A percentile compares a stretch with the other conserved stretches of the same genome.
These are phyloP conservation scores for Tyria jacobaeae DNA, from an alignment of 2,888 invertebrate species.

Conservation along the genomic window DNA sequence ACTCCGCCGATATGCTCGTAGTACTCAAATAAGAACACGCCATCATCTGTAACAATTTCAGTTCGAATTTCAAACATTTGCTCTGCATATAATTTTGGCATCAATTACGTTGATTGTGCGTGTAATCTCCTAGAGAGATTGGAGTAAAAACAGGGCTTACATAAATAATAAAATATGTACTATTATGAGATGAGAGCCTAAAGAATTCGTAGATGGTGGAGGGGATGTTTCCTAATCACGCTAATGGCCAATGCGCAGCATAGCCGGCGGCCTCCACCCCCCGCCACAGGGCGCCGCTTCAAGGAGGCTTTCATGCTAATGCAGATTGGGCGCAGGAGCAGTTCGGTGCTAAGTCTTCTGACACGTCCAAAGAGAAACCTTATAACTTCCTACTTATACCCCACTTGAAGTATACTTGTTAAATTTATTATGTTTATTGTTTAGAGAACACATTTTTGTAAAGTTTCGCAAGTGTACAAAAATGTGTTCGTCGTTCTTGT, in stretches of 20 bases:
- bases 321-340: conserved; percentile 76
- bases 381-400: conserved; percentile 44
- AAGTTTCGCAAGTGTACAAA: no score
- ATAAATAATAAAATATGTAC: conserved; percentile 86
- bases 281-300: conserved; percentile 45
- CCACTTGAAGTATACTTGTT: conserved; percentile 3
- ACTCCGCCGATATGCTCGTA: conserved; percentile 66
- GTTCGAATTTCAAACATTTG: conserved; percentile 39
- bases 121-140: conserved; percentile 69
- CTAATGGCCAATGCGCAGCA: conserved; percentile 86
- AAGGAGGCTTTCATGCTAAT: conserved; percentile 82
- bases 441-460: conserved; percentile 8
- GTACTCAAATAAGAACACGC: conserved; percentile 83
- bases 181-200: conserved; percentile 85
- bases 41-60: conserved; percentile 81
- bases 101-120: conserved; percentile 69
- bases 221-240: conserved; percentile 82
- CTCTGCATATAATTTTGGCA: conserved; percentile 38
- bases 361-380: conserved; percentile 62
- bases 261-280: conserved; percentile 50
- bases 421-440: conserved; percentile 10
- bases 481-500: no score
- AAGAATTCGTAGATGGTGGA: conserved; percentile 80
- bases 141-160: conserved; percentile 81
- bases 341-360: conserved; percentile 76